Base-by-base conservation (phyloP, 30 jellyfish, hydroid and myxozoan genomes). In the Mastigias papua region DNA sequence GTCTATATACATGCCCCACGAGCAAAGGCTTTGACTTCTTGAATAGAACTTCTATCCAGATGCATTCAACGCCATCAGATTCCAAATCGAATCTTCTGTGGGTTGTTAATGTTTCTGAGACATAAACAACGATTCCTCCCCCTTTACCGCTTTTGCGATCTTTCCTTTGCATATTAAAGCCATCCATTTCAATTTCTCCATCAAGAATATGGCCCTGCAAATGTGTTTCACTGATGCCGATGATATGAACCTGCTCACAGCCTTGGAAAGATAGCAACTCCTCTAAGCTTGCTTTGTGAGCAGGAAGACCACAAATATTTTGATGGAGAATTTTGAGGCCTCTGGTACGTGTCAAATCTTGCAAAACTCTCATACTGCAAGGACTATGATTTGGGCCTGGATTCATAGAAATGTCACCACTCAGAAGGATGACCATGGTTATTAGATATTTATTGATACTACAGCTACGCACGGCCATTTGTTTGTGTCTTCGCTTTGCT, bases 61-160 rank as follows among this genome's bases (percentile, higher is more conserved):
- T 58, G 61, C 65, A 50, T 80, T 80, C 91, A 25, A 80, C 15
- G 49, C 60, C 73, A 64, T 80, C 82, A 25, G 50, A 73, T 64
- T 62, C 91, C 74, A 81, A 32, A 81, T 79, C 90, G 30, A 58
- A 61, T 79, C 90, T 79, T 69, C 90, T 58, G 90, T 79, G 90
- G 69, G 67, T 2, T 25, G 48, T 61, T 42, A 79, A 48, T 31
- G 90, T 9, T 29, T 79, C n/a, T 58, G 81, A 49, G 81, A 65
- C 68, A 70, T 79, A 79, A 79, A 79, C 81, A 78, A 57, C 62
- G 89, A 78, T 58, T 51, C 89, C 81, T 78, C 67, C 81, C 51
- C 89, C 89, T 78, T 78, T 78, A 1, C 80, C 79, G 51, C 42
- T 62, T 58, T 76, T 63, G 79, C 42, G 89, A 78, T 78, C 89